Evolutionary conservation across 2,888 invertebrate species (phyloP).

Genomic region (Sinopyrophorus schimmeli): DNA sequence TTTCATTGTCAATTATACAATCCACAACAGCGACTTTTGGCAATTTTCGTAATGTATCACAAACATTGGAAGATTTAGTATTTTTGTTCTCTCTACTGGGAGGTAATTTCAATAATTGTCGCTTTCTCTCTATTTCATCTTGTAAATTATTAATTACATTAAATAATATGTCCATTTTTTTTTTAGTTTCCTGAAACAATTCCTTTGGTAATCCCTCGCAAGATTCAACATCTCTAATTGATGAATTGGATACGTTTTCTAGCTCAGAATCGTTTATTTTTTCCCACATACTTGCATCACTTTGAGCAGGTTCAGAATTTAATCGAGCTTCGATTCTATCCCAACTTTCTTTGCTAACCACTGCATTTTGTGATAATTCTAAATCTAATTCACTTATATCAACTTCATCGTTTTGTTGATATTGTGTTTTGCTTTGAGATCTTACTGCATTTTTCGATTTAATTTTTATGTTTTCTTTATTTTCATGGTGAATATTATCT

Average conservation of each 20-base stretch:
- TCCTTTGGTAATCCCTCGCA: no score
- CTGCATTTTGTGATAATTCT: constrained; percentile 35
- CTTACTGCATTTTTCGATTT: no score
- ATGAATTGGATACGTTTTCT: no score
- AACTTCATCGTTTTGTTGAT: no score
- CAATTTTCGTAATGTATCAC: constrained; percentile 1
- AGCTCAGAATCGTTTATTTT: no score
- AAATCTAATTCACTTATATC: no score
- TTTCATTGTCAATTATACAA: constrained; percentile 15
- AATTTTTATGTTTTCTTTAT: no score
- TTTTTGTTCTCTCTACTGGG: neutral
- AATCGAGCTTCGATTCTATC: constrained; percentile 52
- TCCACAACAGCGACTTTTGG: constrained; percentile 23
- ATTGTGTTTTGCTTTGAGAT: no score
- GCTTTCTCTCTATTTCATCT: constrained; percentile 10
- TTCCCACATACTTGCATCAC: no score
- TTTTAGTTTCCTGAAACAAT: constrained; percentile 25
- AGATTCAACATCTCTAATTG: no score
- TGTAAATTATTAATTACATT: constrained; percentile 21
- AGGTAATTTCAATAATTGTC: neutral
- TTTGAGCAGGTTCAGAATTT: no score
- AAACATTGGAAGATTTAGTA: neutral
- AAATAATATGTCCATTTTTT: constrained; percentile 24
- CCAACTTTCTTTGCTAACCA: constrained; percentile 51
- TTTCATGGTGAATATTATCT: no score